phyloP scores from a whole-genome alignment of 2,797 vertebrate genomes.

The Protonibea diacanthus region DNA sequence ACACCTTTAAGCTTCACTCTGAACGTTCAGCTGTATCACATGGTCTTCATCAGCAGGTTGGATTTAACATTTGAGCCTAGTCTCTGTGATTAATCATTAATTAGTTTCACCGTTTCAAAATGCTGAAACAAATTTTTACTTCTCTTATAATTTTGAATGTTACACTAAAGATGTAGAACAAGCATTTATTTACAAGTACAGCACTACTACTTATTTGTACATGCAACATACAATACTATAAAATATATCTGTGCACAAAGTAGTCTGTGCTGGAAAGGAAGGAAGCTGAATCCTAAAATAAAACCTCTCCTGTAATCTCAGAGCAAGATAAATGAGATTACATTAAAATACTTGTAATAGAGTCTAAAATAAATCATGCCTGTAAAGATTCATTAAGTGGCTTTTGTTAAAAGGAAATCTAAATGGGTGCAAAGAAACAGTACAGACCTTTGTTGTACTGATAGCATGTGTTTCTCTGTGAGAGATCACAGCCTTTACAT shows the following conservation, averaged over 20 bases:
- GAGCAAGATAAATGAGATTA: background rate
- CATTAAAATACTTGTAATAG: background rate
- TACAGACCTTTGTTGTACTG: background rate
- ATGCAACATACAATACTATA: background rate
- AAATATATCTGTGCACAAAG: background rate
- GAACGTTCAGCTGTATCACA: background rate
- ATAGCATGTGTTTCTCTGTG: background rate
- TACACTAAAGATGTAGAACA: background rate
- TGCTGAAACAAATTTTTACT: too few relatives aligned
- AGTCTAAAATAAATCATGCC: background rate
- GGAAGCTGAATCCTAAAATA: background rate
- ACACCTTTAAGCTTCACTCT: background rate
- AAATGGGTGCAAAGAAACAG: background rate
- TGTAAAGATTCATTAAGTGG: background rate
- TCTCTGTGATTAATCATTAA: background rate
- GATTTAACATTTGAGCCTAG: background rate
- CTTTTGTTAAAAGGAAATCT: background rate
- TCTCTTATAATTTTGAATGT: background rate
- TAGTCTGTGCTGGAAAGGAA: background rate
- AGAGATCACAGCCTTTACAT: conserved; percentile 5
- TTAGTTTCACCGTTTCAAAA: background rate
- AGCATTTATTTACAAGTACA: background rate
- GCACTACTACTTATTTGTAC: background rate
- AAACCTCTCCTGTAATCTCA: background rate
- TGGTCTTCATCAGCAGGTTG: background rate